Base-by-base conservation (phyloP, 2,797 vertebrate species). In the Premnoplex brunnescens region DNA sequence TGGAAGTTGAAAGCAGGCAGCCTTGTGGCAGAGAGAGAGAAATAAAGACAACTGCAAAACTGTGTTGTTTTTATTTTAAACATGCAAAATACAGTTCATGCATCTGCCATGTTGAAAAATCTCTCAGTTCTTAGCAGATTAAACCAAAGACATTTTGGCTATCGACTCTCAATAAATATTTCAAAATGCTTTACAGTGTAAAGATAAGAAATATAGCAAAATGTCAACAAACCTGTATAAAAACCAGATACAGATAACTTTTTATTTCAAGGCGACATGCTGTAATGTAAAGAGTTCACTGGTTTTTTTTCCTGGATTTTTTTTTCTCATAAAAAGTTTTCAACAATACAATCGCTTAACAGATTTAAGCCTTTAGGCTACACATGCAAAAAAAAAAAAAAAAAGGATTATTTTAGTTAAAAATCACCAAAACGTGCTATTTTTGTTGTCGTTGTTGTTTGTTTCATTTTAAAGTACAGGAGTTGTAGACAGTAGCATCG, bases 171-270 rank as follows among this genome's bases (percentile, higher is more conserved):
- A 97, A 73, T 97, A 98, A 98, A 97, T 97, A 97, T 98, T 98
- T 98, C 98, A 98, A 99, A 99, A 99, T 98, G 98, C 98, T 99
- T 98, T 98, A 99, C 97, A 99, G 98, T 99, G 98, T 99, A 99
- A 98, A 99, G 99, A 99, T 99, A 99, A 99, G 99, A 99, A 99
- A 99, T 99, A 98, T 99, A 99, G 98, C 98, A 99, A 99, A 99
- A 99, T 98, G 97, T 98, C 98, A 98, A 99, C 98, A 99, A 98
- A 98, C 98, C 97, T 98, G 99, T 99, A 99, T 98, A 99, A 99
- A 98, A 99, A 99, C 97, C 96, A 97, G 97, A 98, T 98, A 98
- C 98, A 97, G 97, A 98, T 97, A 98, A 98, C 97, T 96, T 98
- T 96, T 97, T 97, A 97, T 97, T 98, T 98, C 96, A 98, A 98